A percentile compares a stretch with the other conserved stretches of the same genome.
Evolutionary conservation across 2,888 invertebrate species (phyloP).

Genomic region (Abrostola triplasia): DNA sequence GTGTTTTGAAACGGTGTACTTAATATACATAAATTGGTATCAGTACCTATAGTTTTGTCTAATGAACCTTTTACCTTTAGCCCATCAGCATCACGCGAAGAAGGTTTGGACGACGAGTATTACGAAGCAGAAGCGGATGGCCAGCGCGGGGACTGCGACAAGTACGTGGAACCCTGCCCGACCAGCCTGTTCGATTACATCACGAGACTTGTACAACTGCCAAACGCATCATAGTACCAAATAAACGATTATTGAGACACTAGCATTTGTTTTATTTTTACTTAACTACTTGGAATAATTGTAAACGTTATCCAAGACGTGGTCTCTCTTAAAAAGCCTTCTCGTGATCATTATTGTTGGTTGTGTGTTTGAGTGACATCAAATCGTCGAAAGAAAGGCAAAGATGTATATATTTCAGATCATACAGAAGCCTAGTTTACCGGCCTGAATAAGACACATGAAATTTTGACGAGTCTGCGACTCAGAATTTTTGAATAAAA

Average conservation of each 20-base stretch:
- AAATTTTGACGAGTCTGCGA: too few species aligned
- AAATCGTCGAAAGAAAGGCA: too few species aligned
- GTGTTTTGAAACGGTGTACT: too few species aligned
- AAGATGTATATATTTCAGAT: too few species aligned
- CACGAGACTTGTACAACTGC: constrained; percentile 78
- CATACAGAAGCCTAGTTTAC: background rate
- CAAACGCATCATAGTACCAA: constrained; percentile 34
- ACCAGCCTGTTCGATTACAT: constrained; percentile 90
- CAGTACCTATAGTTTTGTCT: too few species aligned
- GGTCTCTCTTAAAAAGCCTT: too few species aligned
- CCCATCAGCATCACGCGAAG: constrained; percentile 89
- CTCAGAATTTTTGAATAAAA: background rate
- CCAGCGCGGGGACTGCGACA: constrained; percentile 85
- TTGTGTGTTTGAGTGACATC: too few species aligned
- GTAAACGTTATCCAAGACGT: background rate
- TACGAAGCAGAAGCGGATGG: constrained; percentile 89
- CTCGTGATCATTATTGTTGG: too few species aligned
- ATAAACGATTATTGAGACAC: constrained; percentile 19
- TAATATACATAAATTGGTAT: too few species aligned
- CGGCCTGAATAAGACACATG: too few species aligned
- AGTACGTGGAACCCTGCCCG: constrained; percentile 88
- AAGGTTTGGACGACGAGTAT: constrained; percentile 87
- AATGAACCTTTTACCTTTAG: constrained; percentile 79
- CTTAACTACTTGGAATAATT: too few species aligned
- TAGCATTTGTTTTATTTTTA: background rate